Base-by-base conservation (phyloP, 2,797 vertebrate species). In the Paratrypauchen microcephalus region DNA sequence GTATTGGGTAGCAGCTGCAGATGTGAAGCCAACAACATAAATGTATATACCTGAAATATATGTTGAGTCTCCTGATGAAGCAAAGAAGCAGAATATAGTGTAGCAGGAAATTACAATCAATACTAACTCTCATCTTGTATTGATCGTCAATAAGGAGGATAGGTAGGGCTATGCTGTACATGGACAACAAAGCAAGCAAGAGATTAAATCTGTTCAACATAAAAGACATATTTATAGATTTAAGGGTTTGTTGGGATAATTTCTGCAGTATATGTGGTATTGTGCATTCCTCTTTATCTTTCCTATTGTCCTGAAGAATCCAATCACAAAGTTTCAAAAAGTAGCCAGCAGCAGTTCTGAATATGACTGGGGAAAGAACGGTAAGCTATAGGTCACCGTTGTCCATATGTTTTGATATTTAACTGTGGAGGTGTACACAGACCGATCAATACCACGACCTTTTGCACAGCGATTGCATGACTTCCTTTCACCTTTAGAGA, bases 51-150 rank as follows among this genome's bases (percentile, higher is more conserved):
- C 92, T 92, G 81, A 36, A 36, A 36, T 36, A 36, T 8, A 36
- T 36, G 32, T 36, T 36, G 32, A 89, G 81, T 85, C 86, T 91
- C 72, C 83, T 87, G 87, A 90, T 89, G 86, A 90, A 89, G 82
- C 83, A 69, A 77, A 91, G 83, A 86, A 85, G 81, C 89, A 84
- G 1, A 41, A 41, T 41, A 41, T 13, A 41, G 39, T 12, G 11
- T 86, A 52, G 75, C 81, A 89, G 91, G 86, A 92, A 92, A 92
- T 89, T 87, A 85, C 82, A 87, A 93, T 93, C 88, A 90, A 92
- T 93, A 90, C 74, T 15, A 70, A 57, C 77, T 81, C 85, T 91
- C 83, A 88, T 45, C 41, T 45, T 45, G 16, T 45, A 45, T 45
- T 45, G 41, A 45, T 2, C 13, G 13, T 45, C 13, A 45, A 15